Evolutionary conservation across 2,797 vertebrate genomes (phyloP).

Genomic region (Pygocentrus nattereri): DNA sequence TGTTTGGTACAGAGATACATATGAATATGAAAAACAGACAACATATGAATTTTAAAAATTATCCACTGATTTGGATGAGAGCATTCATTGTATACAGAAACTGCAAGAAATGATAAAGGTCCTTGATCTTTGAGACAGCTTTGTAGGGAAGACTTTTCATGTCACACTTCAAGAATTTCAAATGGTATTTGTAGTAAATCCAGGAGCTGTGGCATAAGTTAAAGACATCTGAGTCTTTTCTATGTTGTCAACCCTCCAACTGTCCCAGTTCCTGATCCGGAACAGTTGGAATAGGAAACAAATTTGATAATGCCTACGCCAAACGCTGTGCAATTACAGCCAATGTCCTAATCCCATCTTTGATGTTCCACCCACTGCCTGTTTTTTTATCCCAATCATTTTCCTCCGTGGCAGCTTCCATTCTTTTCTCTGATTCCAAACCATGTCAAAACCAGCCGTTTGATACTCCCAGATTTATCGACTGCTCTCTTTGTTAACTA

Average conservation of each 20-base stretch:
- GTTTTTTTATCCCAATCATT: conserved; percentile 53
- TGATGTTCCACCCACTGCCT: conserved; percentile 70
- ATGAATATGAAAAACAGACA: neutral
- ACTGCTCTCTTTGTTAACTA: neutral
- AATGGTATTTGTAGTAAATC: neutral
- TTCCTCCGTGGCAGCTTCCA: conserved; percentile 32
- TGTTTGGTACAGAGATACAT: neutral
- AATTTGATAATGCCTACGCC: conserved; percentile 56
- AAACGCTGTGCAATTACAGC: conserved; percentile 55
- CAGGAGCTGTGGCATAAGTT: neutral
- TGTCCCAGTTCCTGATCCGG: conserved; percentile 17
- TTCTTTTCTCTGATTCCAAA: conserved; percentile 44
- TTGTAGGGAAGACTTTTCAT: neutral
- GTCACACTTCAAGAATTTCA: conserved; percentile 45
- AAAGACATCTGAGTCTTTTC: neutral
- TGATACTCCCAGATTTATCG: conserved; percentile 44
- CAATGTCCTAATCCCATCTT: conserved; percentile 70
- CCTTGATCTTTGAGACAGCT: neutral
- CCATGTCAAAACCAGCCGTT: conserved; percentile 27
- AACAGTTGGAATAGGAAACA: conserved; percentile 41
- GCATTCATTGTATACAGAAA: neutral
- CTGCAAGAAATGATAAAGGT: neutral
- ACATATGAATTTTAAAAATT: neutral
- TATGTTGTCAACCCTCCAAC: conserved; percentile 13
- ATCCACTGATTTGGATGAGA: neutral